Percentiles rank a stretch among this genome's conserved stretches.
phyloP scores from a whole-genome alignment of 2,797 vertebrate genomes.

The Thalassophryne amazonica region DNA sequence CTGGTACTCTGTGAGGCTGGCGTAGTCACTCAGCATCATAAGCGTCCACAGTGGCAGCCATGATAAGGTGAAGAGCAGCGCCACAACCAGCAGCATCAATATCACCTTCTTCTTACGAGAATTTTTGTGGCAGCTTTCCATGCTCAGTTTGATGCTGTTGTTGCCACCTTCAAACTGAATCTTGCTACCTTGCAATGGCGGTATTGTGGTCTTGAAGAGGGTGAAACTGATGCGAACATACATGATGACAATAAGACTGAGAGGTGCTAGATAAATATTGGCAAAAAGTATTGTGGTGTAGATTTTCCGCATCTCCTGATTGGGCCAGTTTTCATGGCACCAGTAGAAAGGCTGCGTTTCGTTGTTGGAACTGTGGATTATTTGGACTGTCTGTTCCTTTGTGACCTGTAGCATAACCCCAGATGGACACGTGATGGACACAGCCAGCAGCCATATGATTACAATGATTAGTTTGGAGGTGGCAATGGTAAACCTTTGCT shows the following conservation, averaged over 20 bases:
- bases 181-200: conserved; percentile 21
- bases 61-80: conserved; percentile 87
- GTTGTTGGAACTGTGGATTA: conserved; percentile 64
- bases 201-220: conserved; percentile 73
- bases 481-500: conserved; percentile 84
- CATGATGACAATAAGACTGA: conserved; percentile 86
- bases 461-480: conserved; percentile 77
- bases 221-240: conserved; percentile 83
- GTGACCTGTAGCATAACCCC: conserved; percentile 87
- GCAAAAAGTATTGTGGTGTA: conserved; percentile 90
- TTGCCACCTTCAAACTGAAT: conserved; percentile 13
- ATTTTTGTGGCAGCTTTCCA: conserved; percentile 56
- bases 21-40: conserved; percentile 92
- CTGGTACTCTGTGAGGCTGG: conserved; percentile 77
- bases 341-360: conserved; percentile 82
- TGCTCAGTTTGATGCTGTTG: conserved; percentile 19
- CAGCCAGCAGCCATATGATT: conserved; percentile 87
- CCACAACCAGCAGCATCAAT: conserved; percentile 88
- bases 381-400: conserved; percentile 81
- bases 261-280: conserved; percentile 88
- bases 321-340: conserved; percentile 91
- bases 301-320: conserved; percentile 85
- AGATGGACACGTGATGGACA: conserved; percentile 88
- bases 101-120: conserved; percentile 85
- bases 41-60: conserved; percentile 94